Evolutionary conservation across 2,113 vertebrate species (phyloP).

Genomic region (Chaetura pelagica): DNA sequence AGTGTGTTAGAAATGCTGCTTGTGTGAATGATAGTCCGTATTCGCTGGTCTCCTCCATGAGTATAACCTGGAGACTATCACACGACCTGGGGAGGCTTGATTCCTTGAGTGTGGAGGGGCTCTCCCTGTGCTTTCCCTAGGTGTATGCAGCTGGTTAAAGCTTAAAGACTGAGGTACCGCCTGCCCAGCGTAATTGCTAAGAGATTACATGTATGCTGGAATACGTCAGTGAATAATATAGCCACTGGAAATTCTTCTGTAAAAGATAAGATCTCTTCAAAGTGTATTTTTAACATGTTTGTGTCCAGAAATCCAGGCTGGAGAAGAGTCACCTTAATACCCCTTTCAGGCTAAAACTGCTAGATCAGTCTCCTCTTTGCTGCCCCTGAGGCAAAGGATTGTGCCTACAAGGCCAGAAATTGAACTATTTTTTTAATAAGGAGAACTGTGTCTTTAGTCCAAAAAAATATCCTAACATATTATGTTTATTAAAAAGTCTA

Average conservation of each 20-base stretch:
- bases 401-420: not conserved
- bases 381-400: not conserved
- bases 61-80: not conserved
- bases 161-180: not conserved
- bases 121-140: not conserved
- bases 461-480: not conserved
- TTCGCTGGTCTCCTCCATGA: not conserved
- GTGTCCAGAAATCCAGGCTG: not conserved
- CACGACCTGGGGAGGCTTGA: not conserved
- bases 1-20: not conserved
- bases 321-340: not conserved
- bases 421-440: not conserved
- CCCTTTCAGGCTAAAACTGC: not conserved
- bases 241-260: not conserved
- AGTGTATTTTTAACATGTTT: not conserved
- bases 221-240: not conserved
- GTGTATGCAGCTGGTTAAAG: not conserved
- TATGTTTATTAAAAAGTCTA: not conserved
- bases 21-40: not conserved
- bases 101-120: not conserved
- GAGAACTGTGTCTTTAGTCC: not conserved
- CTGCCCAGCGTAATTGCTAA: not conserved
- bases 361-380: not conserved
- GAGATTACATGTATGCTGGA: not conserved
- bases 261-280: not conserved